Percentiles rank a stretch among this genome's conserved stretches.
These are phyloP conservation scores for Endotricha flammealis DNA, from an alignment of 2,888 invertebrate genomes.

Conservation along the genomic window DNA sequence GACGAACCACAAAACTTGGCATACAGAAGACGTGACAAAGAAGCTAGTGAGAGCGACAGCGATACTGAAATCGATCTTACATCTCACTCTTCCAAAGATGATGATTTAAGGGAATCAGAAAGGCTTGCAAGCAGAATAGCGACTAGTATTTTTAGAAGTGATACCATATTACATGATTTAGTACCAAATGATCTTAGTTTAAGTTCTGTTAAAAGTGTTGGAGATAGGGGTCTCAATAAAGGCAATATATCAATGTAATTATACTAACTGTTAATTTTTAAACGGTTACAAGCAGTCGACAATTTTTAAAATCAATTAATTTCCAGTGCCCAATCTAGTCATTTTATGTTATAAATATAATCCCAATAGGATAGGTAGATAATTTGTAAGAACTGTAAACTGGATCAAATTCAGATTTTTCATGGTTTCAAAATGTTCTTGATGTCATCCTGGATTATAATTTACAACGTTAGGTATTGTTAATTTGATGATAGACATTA, in stretches of 20 bases:
- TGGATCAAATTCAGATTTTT: too few relatives aligned
- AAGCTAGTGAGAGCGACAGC: slow-evolving; percentile 62
- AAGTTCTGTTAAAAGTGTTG: slow-evolving; percentile 44
- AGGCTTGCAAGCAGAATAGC: slow-evolving; percentile 63
- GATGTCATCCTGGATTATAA: too few relatives aligned
- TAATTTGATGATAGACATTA: too few relatives aligned
- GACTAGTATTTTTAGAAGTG: slow-evolving; percentile 65
- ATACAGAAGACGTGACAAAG: slow-evolving; percentile 47
- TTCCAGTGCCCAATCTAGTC: neutral
- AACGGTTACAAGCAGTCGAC: neutral
- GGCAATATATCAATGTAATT: slow-evolving; percentile 49
- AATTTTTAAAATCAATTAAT: neutral
- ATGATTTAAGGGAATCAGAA: slow-evolving; percentile 64
- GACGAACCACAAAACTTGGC: slow-evolving; percentile 65
- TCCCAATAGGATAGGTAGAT: neutral
- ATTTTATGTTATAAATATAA: neutral
- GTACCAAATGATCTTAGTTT: slow-evolving; percentile 72
- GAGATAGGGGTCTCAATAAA: slow-evolving; percentile 38
- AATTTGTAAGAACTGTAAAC: too few relatives aligned
- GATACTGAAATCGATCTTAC: slow-evolving; percentile 74
- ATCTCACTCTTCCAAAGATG: slow-evolving; percentile 69
- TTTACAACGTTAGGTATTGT: too few relatives aligned
- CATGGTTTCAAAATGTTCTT: too few relatives aligned
- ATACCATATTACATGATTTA: slow-evolving; percentile 64
- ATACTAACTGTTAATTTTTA: slow-evolving; percentile 4